Base-by-base conservation (phyloP, 2,797 vertebrate species). In the Thripadectes ignobilis region DNA sequence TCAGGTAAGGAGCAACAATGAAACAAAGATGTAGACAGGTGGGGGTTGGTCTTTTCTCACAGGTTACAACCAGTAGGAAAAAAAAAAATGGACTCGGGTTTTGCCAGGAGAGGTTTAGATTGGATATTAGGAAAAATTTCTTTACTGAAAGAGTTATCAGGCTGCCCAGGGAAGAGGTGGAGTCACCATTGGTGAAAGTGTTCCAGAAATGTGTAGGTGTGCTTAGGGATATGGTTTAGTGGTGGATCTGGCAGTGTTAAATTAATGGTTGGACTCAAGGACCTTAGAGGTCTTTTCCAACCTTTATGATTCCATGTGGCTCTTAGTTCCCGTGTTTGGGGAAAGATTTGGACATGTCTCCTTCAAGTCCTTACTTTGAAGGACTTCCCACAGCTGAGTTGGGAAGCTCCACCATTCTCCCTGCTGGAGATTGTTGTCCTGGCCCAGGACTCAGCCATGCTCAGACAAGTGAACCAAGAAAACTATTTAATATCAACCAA, bases 381-480 rank as follows among this genome's bases (percentile, higher is more conserved):
- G 45, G n/a, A 21, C 12, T 71, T 67, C 30, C 16, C 16, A 5
- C 1, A 3, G 14, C 46, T 45, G 39, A 68, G 14, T 14, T 0
- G 0, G 63, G 51, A 73, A 9, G 10, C 27, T 91, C 14, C 1
- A 6, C 23, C 1, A 0, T 65, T 67, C 39, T 43, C 7, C 6
- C 16, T 9, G 55, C 39, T 41, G 43, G 38, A 66, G 26, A 12
- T 67, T 71, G 46, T 7, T 83, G 30, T 43, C 13, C n/a, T n/a
- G 39, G 19, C 27, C 23, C 46, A 32, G 67, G 54, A 46, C 20
- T 58, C 43, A 36, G 46, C 59, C 2, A 0, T 1, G 1, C 32
- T 39, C 24, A 41, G 41, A 36, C 8, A 11, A 23, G 8, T 43
- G 52, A 93, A 74, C 38, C 3, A 57, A 48, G 17, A 75, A 74